A percentile compares a stretch with the other conserved stretches of the same genome.
Conservation (phyloP, 2,113 vertebrate species). For the Pardalotus punctatus region DNA sequence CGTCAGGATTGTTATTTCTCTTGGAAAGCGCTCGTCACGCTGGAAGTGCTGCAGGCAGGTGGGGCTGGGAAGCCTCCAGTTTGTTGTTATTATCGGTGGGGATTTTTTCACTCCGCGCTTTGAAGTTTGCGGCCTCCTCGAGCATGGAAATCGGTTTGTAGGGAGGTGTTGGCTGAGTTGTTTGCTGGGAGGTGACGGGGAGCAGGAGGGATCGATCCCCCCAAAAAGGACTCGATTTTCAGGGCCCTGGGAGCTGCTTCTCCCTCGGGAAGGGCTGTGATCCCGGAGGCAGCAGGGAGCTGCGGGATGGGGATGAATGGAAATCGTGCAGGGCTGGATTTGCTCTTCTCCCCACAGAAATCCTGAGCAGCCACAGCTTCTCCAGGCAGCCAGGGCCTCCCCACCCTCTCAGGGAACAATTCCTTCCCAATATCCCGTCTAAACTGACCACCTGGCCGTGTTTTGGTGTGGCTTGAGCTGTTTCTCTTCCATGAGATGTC, state of each 20-base stretch:
- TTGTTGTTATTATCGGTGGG: neutral
- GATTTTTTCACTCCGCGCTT: neutral
- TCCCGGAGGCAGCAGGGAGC: neutral
- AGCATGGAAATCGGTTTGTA: neutral
- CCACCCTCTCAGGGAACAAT: neutral
- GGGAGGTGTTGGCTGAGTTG: neutral
- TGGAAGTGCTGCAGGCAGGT: neutral
- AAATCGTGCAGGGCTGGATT: accelerated
- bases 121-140: slow-evolving; percentile 27
- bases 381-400: neutral
- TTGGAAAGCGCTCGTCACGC: slow-evolving; percentile 17
- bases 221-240: neutral
- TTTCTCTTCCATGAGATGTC: neutral
- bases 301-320: neutral
- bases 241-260: neutral
- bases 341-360: neutral
- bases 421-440: neutral
- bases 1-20: neutral
- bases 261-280: neutral
- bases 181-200: neutral
- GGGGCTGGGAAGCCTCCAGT: neutral
- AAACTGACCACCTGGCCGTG: neutral
- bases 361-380: accelerated
- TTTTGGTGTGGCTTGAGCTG: neutral
- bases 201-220: neutral